Evolutionary conservation across 2,888 invertebrate genomes (phyloP).

Genomic region (Caenorhabditis wallacei): DNA sequence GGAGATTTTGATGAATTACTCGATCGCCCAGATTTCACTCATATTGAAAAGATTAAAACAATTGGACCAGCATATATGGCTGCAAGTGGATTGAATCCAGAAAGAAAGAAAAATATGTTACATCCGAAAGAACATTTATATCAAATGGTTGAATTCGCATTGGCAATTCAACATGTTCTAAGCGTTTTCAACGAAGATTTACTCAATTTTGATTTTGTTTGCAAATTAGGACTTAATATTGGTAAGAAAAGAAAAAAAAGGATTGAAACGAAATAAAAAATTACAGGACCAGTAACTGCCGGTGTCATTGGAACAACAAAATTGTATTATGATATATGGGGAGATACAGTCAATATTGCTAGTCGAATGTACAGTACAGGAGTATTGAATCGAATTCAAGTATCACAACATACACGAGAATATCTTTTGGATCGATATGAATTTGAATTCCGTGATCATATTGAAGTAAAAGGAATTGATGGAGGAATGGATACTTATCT

Average conservation of each 20-base stretch:
- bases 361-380: constrained; percentile 98
- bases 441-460: constrained; percentile 94
- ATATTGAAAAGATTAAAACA: constrained; percentile 94
- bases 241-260: constrained; percentile 83
- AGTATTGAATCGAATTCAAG: constrained; percentile 89
- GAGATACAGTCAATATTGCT: constrained; percentile 97
- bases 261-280: background rate
- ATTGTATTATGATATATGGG: constrained; percentile 98
- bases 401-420: constrained; percentile 80
- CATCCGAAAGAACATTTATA: constrained; percentile 83
- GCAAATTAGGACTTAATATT: constrained; percentile 88
- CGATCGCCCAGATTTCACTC: constrained; percentile 86
- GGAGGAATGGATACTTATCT: constrained; percentile 83
- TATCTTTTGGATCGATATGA: constrained; percentile 88
- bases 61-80: constrained; percentile 93
- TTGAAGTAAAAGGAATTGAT: constrained; percentile 93
- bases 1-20: constrained; percentile 96
- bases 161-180: constrained; percentile 93
- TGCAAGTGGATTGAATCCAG: constrained; percentile 94
- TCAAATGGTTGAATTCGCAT: constrained; percentile 92
- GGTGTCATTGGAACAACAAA: constrained; percentile 94
- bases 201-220: constrained; percentile 91
- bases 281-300: constrained; percentile 92
- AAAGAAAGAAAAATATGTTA: constrained; percentile 86
- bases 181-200: constrained; percentile 93